A percentile compares a stretch with the other conserved stretches of the same genome.
Evolutionary conservation across 2,888 invertebrate species (phyloP).

Genomic region (Polydrusus pterygomalis): DNA sequence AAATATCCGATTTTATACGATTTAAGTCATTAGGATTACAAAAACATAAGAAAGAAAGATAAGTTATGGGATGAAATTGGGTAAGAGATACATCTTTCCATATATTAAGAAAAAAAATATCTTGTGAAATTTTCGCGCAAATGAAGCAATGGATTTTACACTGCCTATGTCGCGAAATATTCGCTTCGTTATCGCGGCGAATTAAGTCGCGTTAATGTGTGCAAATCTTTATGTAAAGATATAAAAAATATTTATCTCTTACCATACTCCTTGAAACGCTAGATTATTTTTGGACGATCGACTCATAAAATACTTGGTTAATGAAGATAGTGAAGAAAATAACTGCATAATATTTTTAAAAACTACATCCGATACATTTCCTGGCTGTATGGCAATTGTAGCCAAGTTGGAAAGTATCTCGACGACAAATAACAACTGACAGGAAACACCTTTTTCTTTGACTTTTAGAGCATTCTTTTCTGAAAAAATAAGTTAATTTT

Average conservation of each 20-base stretch:
- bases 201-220: too few relatives aligned
- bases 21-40: too few relatives aligned
- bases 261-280: constrained; percentile 75
- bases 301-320: constrained; percentile 77
- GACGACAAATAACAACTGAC: constrained; percentile 76
- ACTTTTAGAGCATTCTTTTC: constrained; percentile 72
- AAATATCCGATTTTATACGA: too few relatives aligned
- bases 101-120: too few relatives aligned
- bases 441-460: constrained; percentile 76
- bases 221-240: too few relatives aligned
- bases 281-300: constrained; percentile 72
- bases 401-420: constrained; percentile 74
- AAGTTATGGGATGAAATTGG: too few relatives aligned
- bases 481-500: constrained; percentile 59
- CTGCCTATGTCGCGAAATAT: too few relatives aligned
- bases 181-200: too few relatives aligned
- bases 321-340: constrained; percentile 74
- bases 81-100: too few relatives aligned
- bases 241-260: constrained; percentile 39
- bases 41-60: too few relatives aligned
- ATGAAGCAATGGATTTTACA: too few relatives aligned
- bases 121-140: too few relatives aligned
- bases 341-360: constrained; percentile 75
- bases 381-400: constrained; percentile 74
- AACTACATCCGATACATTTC: constrained; percentile 74